These are phyloP conservation scores for Hemibagrus wyckioides DNA, from an alignment of 2,113 vertebrate species.

Conservation along the genomic window DNA sequence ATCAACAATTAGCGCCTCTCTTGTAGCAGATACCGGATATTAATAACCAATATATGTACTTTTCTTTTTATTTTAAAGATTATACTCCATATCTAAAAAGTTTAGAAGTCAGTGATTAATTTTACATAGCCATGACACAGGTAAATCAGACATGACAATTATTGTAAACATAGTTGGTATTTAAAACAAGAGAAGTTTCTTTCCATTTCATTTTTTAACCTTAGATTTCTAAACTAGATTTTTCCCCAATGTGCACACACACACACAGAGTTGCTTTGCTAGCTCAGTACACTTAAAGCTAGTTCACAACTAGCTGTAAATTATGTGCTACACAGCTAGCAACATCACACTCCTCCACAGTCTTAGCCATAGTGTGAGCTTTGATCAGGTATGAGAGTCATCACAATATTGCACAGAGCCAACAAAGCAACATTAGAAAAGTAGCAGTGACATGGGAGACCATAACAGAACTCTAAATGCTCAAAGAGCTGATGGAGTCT, in stretches of 20 bases:
- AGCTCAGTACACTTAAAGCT: conserved; percentile 27
- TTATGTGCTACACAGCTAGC: too few species aligned
- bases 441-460: background rate
- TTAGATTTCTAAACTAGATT: background rate
- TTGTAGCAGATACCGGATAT: background rate
- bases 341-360: conserved; percentile 3
- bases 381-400: background rate
- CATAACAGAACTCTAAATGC: conserved; percentile 26
- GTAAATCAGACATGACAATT: too few species aligned
- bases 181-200: too few species aligned
- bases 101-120: too few species aligned
- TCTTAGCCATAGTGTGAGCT: too few species aligned
- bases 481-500: background rate
- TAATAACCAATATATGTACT: background rate
- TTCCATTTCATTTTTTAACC: too few species aligned
- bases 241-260: conserved; percentile 4
- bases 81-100: too few species aligned
- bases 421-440: conserved; percentile 21
- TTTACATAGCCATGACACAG: too few species aligned
- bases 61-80: too few species aligned
- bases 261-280: conserved; percentile 11
- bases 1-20: background rate
- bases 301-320: too few species aligned
- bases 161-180: too few species aligned
- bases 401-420: background rate